phyloP scores from a whole-genome alignment of 2,113 vertebrate species.

The Poecile atricapillus region DNA sequence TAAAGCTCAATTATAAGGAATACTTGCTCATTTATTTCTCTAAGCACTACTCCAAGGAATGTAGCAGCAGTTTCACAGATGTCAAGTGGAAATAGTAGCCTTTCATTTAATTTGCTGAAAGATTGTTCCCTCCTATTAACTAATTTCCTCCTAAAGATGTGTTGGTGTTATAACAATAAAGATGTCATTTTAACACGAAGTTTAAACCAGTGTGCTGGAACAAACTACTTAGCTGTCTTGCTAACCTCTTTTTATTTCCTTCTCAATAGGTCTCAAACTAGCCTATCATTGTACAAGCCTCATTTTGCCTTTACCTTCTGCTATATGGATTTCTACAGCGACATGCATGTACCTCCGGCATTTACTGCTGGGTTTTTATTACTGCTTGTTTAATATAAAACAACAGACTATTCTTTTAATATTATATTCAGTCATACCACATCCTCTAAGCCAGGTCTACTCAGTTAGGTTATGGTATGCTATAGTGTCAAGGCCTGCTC shows the following conservation, averaged over 20 bases:
- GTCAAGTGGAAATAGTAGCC: slow-evolving; percentile 39
- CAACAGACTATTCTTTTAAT: not conserved
- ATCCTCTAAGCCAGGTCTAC: not conserved
- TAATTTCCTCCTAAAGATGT: slow-evolving; percentile 37
- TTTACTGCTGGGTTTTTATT: not conserved
- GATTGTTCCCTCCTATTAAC: slow-evolving; percentile 51
- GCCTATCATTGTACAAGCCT: not conserved
- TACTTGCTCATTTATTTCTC: slow-evolving; percentile 40
- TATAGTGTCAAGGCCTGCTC: not conserved
- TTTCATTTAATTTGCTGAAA: slow-evolving; percentile 46
- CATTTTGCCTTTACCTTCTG: not conserved
- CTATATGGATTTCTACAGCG: not conserved
- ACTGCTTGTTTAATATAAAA: not conserved
- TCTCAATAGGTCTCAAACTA: not conserved
- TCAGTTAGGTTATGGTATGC: not conserved
- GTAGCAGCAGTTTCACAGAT: slow-evolving; percentile 15
- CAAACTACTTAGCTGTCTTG: slow-evolving; percentile 16
- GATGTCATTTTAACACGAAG: slow-evolving; percentile 5
- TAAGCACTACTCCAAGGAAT: not conserved
- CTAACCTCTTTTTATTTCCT: not conserved
- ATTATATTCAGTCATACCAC: not conserved
- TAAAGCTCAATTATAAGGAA: slow-evolving; percentile 36
- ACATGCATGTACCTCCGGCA: not conserved
- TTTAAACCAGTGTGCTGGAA: slow-evolving; percentile 50
- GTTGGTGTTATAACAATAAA: slow-evolving; percentile 40